phyloP scores from a whole-genome alignment of 35 echinoderm and acorn worm genomes.

The Ophiothrix spiculata region DNA sequence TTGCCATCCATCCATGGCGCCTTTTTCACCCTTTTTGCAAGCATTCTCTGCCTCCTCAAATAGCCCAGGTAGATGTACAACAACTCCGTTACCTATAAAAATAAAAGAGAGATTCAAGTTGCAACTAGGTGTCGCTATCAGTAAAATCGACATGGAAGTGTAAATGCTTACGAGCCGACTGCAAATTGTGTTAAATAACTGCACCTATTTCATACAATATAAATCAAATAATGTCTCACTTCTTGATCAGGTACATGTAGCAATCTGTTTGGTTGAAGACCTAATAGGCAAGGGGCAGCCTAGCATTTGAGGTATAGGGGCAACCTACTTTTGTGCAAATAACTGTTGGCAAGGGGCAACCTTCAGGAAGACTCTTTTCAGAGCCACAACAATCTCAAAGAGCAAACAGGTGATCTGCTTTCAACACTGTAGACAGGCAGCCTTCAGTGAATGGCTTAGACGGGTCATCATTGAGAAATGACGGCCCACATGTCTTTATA shows the following conservation, averaged over 20 bases:
- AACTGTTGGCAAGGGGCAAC: too few species aligned
- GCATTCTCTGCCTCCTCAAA: constrained; percentile 93
- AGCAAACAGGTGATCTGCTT: too few species aligned
- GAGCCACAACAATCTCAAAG: too few species aligned
- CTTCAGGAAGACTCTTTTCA: too few species aligned
- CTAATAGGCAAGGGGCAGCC: background rate
- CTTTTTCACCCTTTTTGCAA: constrained; percentile 55
- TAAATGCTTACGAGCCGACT: background rate
- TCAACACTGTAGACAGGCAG: too few species aligned
- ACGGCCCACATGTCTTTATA: too few species aligned
- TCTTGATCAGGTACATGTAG: background rate
- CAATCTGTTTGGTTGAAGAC: background rate
- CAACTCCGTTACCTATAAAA: constrained; percentile 85
- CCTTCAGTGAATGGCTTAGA: too few species aligned
- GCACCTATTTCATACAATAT: background rate
- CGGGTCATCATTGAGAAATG: too few species aligned
- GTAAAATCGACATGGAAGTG: background rate
- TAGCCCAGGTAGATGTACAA: constrained; percentile 85
- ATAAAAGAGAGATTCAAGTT: background rate
- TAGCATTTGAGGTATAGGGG: too few species aligned
- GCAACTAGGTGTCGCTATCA: background rate
- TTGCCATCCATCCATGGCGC: constrained; percentile 70
- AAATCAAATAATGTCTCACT: background rate
- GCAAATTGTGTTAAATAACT: background rate
- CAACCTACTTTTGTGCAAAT: too few species aligned